Percentiles rank a stretch among this genome's conserved stretches.
Evolutionary conservation across 2,888 invertebrate species (phyloP).

Genomic region (Tupiocoris notatus): DNA sequence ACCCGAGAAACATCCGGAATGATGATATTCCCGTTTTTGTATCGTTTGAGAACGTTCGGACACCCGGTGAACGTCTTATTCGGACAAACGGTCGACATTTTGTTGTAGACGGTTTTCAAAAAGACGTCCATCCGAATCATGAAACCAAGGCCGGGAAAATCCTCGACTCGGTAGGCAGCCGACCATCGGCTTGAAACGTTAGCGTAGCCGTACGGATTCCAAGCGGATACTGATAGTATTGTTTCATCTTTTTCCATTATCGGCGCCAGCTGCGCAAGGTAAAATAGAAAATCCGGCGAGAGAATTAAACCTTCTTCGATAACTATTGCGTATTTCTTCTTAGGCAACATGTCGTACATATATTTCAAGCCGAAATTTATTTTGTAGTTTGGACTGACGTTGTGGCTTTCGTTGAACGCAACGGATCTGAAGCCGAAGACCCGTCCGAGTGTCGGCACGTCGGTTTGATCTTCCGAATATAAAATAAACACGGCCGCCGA

Average conservation of each 20-base stretch:
- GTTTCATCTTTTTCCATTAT: conserved; percentile 54
- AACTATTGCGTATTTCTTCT: conserved; percentile 55
- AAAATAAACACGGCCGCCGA: conserved; percentile 52
- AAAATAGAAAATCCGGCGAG: conserved; percentile 57
- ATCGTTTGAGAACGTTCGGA: conserved; percentile 20
- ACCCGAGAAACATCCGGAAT: conserved; percentile 51
- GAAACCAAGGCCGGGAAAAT: conserved; percentile 50
- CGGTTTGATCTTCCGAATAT: conserved; percentile 44
- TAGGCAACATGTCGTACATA: conserved; percentile 46
- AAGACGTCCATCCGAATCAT: conserved; percentile 48
- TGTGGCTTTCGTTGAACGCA: conserved; percentile 43
- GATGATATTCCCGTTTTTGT: conserved; percentile 47
- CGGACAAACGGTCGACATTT: conserved; percentile 42
- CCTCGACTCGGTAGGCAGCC: conserved; percentile 50
- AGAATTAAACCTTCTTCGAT: conserved; percentile 57
- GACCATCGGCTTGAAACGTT: conserved; percentile 48
- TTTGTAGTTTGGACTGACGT: conserved; percentile 42
- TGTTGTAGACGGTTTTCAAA: conserved; percentile 46
- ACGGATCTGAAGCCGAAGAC: conserved; percentile 49
- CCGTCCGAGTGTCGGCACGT: conserved; percentile 48
- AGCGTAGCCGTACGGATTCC: conserved; percentile 53
- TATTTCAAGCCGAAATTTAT: conserved; percentile 46
- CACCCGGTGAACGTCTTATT: conserved; percentile 43
- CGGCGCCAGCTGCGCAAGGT: conserved; percentile 55
- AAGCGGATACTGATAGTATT: conserved; percentile 55